Evolutionary conservation across 2,888 invertebrate genomes (phyloP).

Genomic region (Conops quadrifasciatus): DNA sequence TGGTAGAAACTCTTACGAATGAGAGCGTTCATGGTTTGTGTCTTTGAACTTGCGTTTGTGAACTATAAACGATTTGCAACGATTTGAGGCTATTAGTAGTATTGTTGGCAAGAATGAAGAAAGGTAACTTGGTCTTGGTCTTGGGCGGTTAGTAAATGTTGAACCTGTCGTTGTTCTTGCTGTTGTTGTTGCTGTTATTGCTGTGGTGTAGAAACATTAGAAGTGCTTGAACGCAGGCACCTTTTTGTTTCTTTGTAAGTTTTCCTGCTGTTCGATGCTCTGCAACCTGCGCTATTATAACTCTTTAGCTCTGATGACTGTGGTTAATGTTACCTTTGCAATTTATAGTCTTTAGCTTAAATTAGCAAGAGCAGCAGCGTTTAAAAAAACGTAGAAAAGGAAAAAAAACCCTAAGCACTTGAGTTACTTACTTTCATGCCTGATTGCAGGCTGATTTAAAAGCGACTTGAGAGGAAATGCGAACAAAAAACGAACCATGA

Average conservation of each 20-base stretch:
- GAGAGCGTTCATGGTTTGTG: slow-evolving; percentile 28
- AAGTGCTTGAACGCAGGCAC: slow-evolving; percentile 21
- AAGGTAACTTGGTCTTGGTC: neutral
- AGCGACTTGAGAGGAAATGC: neutral
- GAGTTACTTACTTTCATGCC: neutral
- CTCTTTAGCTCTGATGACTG: slow-evolving; percentile 18
- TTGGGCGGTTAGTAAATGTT: neutral
- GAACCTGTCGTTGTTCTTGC: neutral
- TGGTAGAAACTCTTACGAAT: slow-evolving; percentile 19
- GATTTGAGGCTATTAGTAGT: slow-evolving; percentile 24
- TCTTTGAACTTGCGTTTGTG: slow-evolving; percentile 35
- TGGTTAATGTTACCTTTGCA: slow-evolving; percentile 8
- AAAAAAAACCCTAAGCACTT: neutral
- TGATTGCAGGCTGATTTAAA: neutral
- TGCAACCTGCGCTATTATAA: neutral
- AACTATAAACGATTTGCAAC: slow-evolving; percentile 32
- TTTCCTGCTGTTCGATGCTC: neutral
- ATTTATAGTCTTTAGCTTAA: slow-evolving; percentile 22
- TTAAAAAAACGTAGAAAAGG: neutral
- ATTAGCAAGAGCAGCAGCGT: neutral
- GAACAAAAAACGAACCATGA: neutral
- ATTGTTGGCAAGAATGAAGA: slow-evolving; percentile 3
- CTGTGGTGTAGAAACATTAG: slow-evolving; percentile 16
- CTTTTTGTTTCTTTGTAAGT: neutral
- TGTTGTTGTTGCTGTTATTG: slow-evolving; percentile 8